Evolutionary conservation across 1,140 invertebrate species (phyloP), one percentile per base, ranked within the genome.

Genomic region (Drosophila tropicalis): DNA sequence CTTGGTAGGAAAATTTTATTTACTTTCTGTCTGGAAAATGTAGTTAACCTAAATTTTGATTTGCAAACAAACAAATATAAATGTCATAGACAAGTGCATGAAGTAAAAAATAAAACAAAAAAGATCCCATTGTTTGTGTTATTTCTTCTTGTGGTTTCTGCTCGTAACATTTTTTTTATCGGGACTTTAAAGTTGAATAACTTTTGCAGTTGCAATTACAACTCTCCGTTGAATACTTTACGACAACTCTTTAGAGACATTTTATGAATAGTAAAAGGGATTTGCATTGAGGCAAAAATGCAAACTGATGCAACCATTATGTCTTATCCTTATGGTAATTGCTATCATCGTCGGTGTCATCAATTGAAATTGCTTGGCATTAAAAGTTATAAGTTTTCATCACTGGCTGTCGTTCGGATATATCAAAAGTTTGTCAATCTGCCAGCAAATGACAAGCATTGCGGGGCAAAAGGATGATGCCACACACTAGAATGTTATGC

Each of bases 281-380:
- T 12, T 12, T 13, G 12, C 36, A 3, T 29, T 64, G 25, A 54
- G 12, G 36, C 36, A 3, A 36, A 10, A 36, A 29, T 36, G 34
- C 34, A 13, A 54, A 44, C 58, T 29, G 29, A 29, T 73, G 55
- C 55, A 36, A 54, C 58, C 73, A 77, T 77, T 76, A 65, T 77
- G 73, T 70, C 51, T 76, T 76, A 76, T 70, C 73, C 72, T 41
- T 47, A 76, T 76, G 72, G 79, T 76, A 86, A 86, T 86, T 87
- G 84, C 69, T 51, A 51, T 51, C 70, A 70, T 76, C 77, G 83
- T 89, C 64, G 71, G 84, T 87, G 83, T 68, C 83, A 79, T 86
- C 83, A 83, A 86, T 89, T 79, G 79, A 86, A 86, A 86, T 86
- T 83, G 84, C 79, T 80, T 83, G 79, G 79, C 76, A 87, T 86